These are phyloP conservation scores for Chymomyza costata DNA, from an alignment of 1,140 invertebrate species.

Conservation along the genomic window DNA sequence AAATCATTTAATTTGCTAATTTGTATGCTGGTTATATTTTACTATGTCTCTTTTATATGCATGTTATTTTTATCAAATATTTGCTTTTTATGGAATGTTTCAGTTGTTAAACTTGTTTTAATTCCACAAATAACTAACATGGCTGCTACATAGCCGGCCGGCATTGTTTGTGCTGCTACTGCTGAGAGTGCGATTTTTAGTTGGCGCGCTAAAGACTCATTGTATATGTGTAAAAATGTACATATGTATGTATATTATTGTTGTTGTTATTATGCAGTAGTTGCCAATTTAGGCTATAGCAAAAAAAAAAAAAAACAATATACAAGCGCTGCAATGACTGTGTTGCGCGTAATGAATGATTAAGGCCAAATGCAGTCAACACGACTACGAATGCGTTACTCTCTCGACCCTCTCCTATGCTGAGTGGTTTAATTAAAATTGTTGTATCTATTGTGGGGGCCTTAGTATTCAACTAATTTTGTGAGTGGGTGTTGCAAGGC, in stretches of 20 bases:
- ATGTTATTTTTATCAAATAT: constrained; percentile 56
- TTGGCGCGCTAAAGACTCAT: constrained; percentile 25
- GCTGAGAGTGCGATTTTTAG: constrained; percentile 24
- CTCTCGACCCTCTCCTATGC: background rate
- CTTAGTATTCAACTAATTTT: too few species aligned
- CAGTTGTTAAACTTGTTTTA: too few species aligned
- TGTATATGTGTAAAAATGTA: too few species aligned
- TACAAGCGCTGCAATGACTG: too few species aligned
- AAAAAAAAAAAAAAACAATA: too few species aligned
- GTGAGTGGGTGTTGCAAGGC: constrained; percentile 25
- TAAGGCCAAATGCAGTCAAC: constrained; percentile 36
- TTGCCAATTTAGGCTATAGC: too few species aligned
- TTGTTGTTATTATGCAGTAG: constrained; percentile 26
- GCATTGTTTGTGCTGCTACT: constrained; percentile 41
- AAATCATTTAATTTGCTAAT: constrained; percentile 62
- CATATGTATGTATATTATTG: too few species aligned
- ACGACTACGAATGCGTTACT: background rate
- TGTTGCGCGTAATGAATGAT: too few species aligned
- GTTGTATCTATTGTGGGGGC: constrained; percentile 11
- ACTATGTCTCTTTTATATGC: background rate
- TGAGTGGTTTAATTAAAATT: constrained; percentile 1
- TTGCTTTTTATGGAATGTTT: constrained; percentile 29
- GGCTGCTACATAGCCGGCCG: constrained; percentile 47
- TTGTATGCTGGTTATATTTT: constrained; percentile 31
- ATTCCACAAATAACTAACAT: constrained; percentile 7